Base-by-base conservation (phyloP, 1,140 invertebrate species). In the Hycleus phaleratus region DNA sequence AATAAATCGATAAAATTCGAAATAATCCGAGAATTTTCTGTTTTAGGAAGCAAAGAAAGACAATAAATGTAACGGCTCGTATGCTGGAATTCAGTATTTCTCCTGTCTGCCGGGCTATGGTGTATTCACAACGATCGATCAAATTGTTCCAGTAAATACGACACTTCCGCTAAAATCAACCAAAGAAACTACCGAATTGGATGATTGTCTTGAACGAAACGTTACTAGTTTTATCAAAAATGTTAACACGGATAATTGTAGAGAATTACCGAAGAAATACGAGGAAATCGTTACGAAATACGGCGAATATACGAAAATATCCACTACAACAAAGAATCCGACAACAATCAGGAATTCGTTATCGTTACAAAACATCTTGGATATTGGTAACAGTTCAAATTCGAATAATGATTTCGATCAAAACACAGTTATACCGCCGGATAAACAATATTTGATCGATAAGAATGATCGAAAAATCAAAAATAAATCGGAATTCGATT, bases 381-480 rank as follows among this genome's bases (percentile, higher is more conserved):
- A 70, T 18, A 45, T 65, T 7, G 61, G 65, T 55, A 18, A 18
- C 7, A 65, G 55, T 24, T 53, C 66, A 5, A 73, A 73, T 58
- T 63, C 72, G 8, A 73, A 69, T 53, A 73, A 73, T 51, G 72
- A 73, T 62, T 74, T 71, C 58, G 71, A 73, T 64, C 69, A 73
- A 45, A 73, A 73, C 49, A 64, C 62, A 2, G 68, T 74, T 2
- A 67, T 73, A 4, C 71, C 71, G 57, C 64, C 69, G 5, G 72
- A 73, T 57, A 62, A 64, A 49, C 66, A 65, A 9, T 62, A 71
- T 38, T 58, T 73, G 40, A 61, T 73, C 44, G 55, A 32, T 32
- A 59, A n/a, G 55, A 58, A 60, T 18, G 58, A 59, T 2, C 60
- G 65, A 26, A 67, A 65, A 56, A 59, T 58, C 8, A 53, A 56